Evolutionary conservation across 2,797 vertebrate genomes (phyloP).

Genomic region (Anabacerthia variegaticeps): DNA sequence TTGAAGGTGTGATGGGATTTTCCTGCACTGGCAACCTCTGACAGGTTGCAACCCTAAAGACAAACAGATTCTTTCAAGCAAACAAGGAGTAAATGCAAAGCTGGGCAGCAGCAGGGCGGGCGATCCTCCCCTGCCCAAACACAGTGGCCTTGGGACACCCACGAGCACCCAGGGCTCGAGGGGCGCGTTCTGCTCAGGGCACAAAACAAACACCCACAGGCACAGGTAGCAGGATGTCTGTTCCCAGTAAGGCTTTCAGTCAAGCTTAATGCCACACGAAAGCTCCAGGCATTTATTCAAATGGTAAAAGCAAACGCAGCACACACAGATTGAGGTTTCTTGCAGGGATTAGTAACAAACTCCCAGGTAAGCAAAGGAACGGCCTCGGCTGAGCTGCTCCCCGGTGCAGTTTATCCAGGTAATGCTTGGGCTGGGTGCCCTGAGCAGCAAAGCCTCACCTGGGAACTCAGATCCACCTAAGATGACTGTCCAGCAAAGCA

Average conservation of each 20-base stretch:
- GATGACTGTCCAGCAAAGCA: neutral
- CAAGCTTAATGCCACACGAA: slow-evolving; percentile 8
- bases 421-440: neutral
- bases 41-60: slow-evolving; percentile 80
- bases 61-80: slow-evolving; percentile 76
- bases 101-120: neutral
- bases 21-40: slow-evolving; percentile 42
- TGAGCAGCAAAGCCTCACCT: neutral
- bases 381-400: neutral
- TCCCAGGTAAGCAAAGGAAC: neutral
- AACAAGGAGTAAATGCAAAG: slow-evolving; percentile 61
- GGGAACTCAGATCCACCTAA: neutral
- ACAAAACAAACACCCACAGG: slow-evolving; percentile 59
- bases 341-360: slow-evolving; percentile 7
- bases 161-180: neutral
- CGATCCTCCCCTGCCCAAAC: slow-evolving; percentile 20
- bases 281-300: slow-evolving; percentile 58
- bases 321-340: neutral
- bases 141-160: neutral
- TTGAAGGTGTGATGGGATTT: slow-evolving; percentile 40
- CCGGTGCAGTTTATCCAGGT: neutral
- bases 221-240: slow-evolving; percentile 60
- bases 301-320: neutral
- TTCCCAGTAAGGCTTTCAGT: neutral
- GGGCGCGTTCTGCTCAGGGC: neutral